Evolutionary conservation across 2,113 vertebrate genomes (phyloP).

Genomic region (Galbula dea): DNA sequence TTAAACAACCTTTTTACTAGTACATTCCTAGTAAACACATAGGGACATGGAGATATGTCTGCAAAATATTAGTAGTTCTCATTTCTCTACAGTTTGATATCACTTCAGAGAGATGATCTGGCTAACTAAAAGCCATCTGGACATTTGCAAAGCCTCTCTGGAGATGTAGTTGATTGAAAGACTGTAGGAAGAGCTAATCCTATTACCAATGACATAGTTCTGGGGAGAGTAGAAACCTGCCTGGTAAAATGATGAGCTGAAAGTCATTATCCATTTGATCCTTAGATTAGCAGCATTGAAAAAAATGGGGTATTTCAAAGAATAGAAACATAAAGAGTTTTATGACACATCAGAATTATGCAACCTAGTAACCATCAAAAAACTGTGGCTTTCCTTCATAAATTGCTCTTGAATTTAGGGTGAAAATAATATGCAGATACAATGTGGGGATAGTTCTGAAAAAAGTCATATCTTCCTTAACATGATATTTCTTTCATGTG

Average conservation of each 20-base stretch:
- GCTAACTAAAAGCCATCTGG: not conserved
- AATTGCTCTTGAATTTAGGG: not conserved
- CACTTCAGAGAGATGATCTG: not conserved
- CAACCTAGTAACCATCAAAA: not conserved
- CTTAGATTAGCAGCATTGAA: not conserved
- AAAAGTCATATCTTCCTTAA: not conserved
- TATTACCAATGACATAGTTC: not conserved
- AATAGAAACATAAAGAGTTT: not conserved
- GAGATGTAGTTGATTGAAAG: not conserved
- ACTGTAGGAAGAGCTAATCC: not conserved
- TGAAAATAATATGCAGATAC: not conserved
- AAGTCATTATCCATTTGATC: not conserved
- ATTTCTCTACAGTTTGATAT: fast-evolving
- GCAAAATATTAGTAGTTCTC: not conserved
- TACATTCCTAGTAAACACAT: not conserved
- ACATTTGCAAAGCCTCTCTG: not conserved
- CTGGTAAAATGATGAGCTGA: not conserved
- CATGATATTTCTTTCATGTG: not conserved
- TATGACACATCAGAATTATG: not conserved
- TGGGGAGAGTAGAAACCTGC: not conserved
- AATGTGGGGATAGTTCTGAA: not conserved
- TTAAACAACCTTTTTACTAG: not conserved
- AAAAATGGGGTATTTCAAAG: not conserved
- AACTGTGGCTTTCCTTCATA: not conserved
- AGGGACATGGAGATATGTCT: not conserved